Conservation (phyloP, 2,888 invertebrate species). For the Synergus laeviventris region DNA sequence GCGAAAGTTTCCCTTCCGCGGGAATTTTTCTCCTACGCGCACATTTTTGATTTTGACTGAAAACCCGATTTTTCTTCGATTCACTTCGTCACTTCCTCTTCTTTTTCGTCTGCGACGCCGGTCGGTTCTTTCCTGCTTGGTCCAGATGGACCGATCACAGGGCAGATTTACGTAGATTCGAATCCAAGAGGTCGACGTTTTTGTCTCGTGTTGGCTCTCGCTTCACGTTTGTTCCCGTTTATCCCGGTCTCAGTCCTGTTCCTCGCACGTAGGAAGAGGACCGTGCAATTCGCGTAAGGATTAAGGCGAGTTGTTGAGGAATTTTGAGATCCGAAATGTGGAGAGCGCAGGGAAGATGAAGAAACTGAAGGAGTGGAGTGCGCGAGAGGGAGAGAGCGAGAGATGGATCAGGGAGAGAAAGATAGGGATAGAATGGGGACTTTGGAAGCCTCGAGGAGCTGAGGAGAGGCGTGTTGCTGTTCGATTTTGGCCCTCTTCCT, state of each 20-base stretch:
- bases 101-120: constrained; percentile 34
- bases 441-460: constrained; percentile 54
- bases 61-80: constrained; percentile 8
- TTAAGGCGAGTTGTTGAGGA: not conserved
- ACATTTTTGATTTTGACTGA: not conserved
- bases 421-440: constrained; percentile 45
- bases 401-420: constrained; percentile 39
- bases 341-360: constrained; percentile 20
- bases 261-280: constrained; percentile 56
- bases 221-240: constrained; percentile 38
- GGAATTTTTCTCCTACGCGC: constrained; percentile 35
- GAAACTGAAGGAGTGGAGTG: not conserved
- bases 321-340: not conserved
- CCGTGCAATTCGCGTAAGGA: constrained; percentile 51
- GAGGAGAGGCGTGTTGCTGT: constrained; percentile 48
- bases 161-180: constrained; percentile 19
- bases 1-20: constrained; percentile 36
- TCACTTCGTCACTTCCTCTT: constrained; percentile 51
- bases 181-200: constrained; percentile 45
- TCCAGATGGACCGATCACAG: not conserved
- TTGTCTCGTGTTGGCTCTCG: constrained; percentile 46
- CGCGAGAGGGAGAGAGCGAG: not conserved
- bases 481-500: constrained; percentile 57
- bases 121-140: not conserved
- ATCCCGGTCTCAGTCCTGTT: constrained; percentile 38